A percentile compares a stretch with the other conserved stretches of the same genome.
Evolutionary conservation across 2,888 invertebrate genomes (phyloP).

Genomic region (Drosophila helvetica): DNA sequence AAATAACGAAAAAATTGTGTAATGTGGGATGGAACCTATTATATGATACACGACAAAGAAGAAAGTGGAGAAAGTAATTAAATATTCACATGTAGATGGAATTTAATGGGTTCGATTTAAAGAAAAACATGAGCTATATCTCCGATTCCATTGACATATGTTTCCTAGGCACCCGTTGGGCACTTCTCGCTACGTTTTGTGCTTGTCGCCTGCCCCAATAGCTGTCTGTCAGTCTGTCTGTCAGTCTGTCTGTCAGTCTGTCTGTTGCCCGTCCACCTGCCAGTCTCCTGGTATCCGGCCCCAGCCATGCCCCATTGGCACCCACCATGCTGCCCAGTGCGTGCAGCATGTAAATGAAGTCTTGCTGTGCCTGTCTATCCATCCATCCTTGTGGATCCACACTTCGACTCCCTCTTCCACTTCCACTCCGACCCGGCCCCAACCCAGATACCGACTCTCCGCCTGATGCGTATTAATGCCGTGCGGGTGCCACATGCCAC

Average conservation of each 20-base stretch:
- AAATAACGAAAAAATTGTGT: too few species aligned
- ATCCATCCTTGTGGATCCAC: background rate
- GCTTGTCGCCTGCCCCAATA: background rate
- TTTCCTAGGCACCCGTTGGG: background rate
- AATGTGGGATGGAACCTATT: too few species aligned
- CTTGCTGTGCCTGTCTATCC: slow-evolving; percentile 18
- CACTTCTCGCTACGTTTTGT: background rate
- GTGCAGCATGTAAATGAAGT: slow-evolving; percentile 31
- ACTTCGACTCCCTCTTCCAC: background rate
- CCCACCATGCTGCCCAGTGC: background rate
- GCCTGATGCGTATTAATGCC: slow-evolving; percentile 60
- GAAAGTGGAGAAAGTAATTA: too few species aligned
- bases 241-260: too few species aligned
- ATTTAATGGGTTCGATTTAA: too few species aligned
- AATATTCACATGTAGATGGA: too few species aligned
- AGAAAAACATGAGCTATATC: too few species aligned
- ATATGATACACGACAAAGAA: too few species aligned
- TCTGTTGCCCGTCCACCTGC: background rate
- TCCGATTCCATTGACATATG: background rate
- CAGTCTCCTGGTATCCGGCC: background rate
- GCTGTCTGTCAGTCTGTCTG: background rate
- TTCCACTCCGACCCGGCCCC: background rate
- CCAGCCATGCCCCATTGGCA: background rate
- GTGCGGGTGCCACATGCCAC: slow-evolving; percentile 59
- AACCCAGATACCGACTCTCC: slow-evolving; percentile 1